phyloP scores from a whole-genome alignment of 30 jellyfish, hydroid and myxozoan genomes.

The Aurelia coerulea region DNA sequence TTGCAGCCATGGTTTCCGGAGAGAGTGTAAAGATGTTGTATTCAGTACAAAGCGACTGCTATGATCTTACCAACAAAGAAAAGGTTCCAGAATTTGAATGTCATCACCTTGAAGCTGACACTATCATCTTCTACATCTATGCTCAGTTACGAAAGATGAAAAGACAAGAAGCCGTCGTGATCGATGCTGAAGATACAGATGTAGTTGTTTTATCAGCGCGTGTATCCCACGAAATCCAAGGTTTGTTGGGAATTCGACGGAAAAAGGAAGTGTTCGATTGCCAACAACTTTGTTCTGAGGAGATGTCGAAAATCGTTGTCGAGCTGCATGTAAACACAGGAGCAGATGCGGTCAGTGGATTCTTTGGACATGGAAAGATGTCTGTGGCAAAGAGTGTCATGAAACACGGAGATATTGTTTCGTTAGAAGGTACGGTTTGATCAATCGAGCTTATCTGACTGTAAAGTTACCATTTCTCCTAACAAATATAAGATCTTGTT shows the following conservation, averaged over 20 bases:
- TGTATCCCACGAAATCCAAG: too few relatives aligned
- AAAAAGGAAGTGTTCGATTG: too few relatives aligned
- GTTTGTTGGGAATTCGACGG: too few relatives aligned
- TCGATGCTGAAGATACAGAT: too few relatives aligned
- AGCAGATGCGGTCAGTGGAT: conserved; percentile 42
- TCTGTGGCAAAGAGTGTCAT: conserved; percentile 44
- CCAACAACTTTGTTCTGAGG: too few relatives aligned
- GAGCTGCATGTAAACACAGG: conserved; percentile 49
- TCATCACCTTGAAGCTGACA: conserved; percentile 49
- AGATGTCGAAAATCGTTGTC: neutral
- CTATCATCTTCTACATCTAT: conserved; percentile 29
- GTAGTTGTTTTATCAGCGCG: too few relatives aligned
- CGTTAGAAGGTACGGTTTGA: too few relatives aligned
- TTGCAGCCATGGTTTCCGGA: conserved; percentile 17
- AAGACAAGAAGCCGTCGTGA: neutral
- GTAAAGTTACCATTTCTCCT: too few relatives aligned
- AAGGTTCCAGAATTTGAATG: conserved; percentile 43
- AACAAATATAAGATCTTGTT: too few relatives aligned
- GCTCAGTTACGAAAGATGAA: conserved; percentile 33
- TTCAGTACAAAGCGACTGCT: too few relatives aligned
- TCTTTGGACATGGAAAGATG: conserved; percentile 52
- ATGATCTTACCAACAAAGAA: neutral
- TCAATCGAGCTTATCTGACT: too few relatives aligned
- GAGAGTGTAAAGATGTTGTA: too few relatives aligned
- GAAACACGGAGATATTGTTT: neutral